phyloP scores from a whole-genome alignment of 2,113 vertebrate species.

The Bubo bubo region DNA sequence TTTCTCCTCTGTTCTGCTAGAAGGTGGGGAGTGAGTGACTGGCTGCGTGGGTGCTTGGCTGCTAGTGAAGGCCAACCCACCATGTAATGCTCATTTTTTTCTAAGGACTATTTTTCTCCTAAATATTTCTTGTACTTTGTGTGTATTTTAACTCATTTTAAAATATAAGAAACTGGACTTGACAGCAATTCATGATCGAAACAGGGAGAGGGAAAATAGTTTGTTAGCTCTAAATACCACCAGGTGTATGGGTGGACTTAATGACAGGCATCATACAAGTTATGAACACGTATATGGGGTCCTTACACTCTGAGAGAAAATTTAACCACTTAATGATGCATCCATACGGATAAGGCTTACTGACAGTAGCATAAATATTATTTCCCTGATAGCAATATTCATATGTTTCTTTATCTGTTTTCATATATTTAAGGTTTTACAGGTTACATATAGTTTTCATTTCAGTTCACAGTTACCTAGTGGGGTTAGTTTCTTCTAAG shows the following conservation, averaged over 20 bases:
- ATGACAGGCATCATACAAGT: neutral
- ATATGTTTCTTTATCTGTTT: neutral
- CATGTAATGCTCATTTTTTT: neutral
- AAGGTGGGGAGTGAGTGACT: neutral
- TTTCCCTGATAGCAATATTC: neutral
- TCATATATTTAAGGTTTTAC: neutral
- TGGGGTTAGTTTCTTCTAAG: neutral
- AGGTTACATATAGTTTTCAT: neutral
- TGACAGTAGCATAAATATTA: neutral
- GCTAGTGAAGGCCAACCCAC: neutral
- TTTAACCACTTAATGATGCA: neutral
- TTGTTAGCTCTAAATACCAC: neutral
- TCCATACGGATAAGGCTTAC: neutral
- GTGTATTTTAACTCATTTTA: neutral
- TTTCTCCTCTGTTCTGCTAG: neutral
- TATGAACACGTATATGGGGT: neutral
- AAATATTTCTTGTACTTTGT: neutral
- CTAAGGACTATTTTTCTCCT: neutral
- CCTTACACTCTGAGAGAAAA: neutral
- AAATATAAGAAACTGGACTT: neutral
- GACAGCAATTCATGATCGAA: neutral
- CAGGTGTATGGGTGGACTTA: neutral
- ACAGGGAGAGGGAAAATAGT: neutral
- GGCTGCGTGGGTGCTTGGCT: neutral
- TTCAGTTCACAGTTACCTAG: neutral